Evolutionary conservation across 2,888 invertebrate species (phyloP).

Genomic region (Mycalesis mineus): DNA sequence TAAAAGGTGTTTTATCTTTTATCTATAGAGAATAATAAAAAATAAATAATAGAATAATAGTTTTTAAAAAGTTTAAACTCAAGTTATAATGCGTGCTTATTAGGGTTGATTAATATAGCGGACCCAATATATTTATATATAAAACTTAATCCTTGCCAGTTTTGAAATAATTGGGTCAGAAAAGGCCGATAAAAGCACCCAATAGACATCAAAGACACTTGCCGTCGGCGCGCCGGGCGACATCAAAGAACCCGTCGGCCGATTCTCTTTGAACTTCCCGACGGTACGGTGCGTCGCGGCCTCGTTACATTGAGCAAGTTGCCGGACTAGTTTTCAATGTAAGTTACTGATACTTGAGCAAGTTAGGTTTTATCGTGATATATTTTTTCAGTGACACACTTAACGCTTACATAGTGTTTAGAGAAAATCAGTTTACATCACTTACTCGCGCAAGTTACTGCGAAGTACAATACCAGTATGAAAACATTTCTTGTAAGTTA

Average conservation of each 20-base stretch:
- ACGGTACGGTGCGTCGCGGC: conserved; percentile 37
- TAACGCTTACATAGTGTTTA: no score
- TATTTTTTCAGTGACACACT: no score
- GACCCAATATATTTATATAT: conserved; percentile 9
- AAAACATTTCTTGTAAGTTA: no score
- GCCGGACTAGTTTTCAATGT: not conserved
- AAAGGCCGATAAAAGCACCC: conserved; percentile 38
- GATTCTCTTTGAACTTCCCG: conserved; percentile 52
- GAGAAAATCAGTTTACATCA: no score
- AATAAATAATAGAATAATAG: not conserved
- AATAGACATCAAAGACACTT: conserved; percentile 41
- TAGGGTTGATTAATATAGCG: not conserved
- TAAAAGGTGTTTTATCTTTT: no score
- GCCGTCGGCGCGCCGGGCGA: conserved; percentile 58
- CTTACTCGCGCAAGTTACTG: no score
- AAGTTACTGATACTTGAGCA: no score
- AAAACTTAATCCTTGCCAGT: conserved; percentile 12
- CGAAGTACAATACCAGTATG: no score
- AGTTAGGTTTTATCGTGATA: no score
- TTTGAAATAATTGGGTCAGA: conserved; percentile 42
- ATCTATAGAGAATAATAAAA: no score
- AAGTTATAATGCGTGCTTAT: no score
- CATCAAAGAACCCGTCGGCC: conserved; percentile 58
- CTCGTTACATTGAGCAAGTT: not conserved
- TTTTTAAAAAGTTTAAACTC: no score